Evolutionary conservation across 2,113 vertebrate species (phyloP).

Genomic region (Gadus macrocephalus): DNA sequence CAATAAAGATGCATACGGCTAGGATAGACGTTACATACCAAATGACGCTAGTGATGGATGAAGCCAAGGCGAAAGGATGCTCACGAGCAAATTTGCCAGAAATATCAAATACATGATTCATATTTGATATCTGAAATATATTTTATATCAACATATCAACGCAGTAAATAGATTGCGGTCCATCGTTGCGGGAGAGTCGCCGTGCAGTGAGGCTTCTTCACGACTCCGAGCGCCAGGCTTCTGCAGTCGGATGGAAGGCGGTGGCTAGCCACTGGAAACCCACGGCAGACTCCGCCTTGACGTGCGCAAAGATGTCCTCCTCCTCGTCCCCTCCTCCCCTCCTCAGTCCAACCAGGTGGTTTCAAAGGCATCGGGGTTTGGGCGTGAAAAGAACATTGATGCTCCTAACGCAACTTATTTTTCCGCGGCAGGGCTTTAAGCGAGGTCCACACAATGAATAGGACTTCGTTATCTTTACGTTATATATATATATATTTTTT

Average conservation of each 20-base stretch:
- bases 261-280: constrained; percentile 64
- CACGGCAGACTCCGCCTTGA: constrained; percentile 57
- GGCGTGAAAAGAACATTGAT: background rate
- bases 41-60: constrained; percentile 64
- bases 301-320: constrained; percentile 18
- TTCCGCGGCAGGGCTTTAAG: too few species aligned
- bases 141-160: constrained; percentile 66
- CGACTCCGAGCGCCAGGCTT: constrained; percentile 55
- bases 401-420: too few species aligned
- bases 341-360: constrained; percentile 32
- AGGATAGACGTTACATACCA: constrained; percentile 65
- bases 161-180: constrained; percentile 55
- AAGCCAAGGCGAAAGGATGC: constrained; percentile 68
- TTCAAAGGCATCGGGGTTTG: constrained; percentile 10
- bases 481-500: too few species aligned
- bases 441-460: too few species aligned
- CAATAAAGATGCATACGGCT: constrained; percentile 22
- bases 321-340: background rate
- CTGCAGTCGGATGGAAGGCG: constrained; percentile 64
- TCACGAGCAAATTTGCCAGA: constrained; percentile 73
- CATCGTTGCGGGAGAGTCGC: constrained; percentile 61
- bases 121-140: constrained; percentile 72
- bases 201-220: constrained; percentile 55
- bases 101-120: constrained; percentile 81
- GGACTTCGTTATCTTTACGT: too few species aligned